A percentile compares a stretch with the other conserved stretches of the same genome.
phyloP scores from a whole-genome alignment of 2,888 invertebrate genomes.

The Oasisia sp. region DNA sequence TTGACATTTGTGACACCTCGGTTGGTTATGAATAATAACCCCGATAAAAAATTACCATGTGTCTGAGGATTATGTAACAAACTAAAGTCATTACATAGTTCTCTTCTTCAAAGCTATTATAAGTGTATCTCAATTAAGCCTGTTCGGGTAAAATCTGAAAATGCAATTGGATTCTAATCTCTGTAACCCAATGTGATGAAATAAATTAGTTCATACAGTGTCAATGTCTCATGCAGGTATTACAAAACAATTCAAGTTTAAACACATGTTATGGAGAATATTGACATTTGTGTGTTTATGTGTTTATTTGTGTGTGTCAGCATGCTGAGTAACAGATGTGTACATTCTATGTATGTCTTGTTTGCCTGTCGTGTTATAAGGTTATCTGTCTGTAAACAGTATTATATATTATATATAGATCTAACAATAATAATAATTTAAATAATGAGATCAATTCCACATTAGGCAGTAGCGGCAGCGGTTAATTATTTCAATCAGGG shows the following conservation, averaged over 20 bases:
- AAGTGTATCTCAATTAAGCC: no score
- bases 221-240: neutral
- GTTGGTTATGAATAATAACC: no score
- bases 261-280: neutral
- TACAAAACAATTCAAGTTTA: neutral
- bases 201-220: neutral
- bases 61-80: no score
- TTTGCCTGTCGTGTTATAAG: neutral
- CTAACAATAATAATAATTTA: neutral
- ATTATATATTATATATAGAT: neutral
- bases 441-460: no score
- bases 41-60: no score
- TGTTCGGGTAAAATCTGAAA: neutral
- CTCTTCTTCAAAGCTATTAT: no score
- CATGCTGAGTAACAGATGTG: neutral
- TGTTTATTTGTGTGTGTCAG: neutral
- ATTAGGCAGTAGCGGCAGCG: no score
- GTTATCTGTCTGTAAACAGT: neutral
- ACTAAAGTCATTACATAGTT: no score
- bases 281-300: neutral
- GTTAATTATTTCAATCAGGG: no score
- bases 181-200: neutral
- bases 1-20: no score
- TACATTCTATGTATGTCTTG: neutral
- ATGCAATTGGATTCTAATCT: neutral